phyloP scores from a whole-genome alignment of 2,797 vertebrate species.

The Agapornis canus region DNA sequence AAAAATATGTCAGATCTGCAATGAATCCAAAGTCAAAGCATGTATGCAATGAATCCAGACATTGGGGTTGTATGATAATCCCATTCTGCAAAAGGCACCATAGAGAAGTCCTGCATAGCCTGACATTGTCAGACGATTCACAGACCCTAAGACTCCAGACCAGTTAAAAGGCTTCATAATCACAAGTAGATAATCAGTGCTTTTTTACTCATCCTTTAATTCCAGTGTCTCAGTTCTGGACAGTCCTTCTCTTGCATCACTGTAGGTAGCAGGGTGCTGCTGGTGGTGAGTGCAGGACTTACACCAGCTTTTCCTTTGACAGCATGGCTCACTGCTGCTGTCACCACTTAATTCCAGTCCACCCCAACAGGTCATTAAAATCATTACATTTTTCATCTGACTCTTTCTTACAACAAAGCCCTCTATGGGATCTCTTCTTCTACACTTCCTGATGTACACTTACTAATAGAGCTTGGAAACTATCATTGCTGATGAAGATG shows the following conservation, averaged over 20 bases:
- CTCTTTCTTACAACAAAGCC: neutral
- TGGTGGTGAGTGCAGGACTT: neutral
- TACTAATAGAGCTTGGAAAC: neutral
- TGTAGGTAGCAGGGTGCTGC: neutral
- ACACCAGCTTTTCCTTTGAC: neutral
- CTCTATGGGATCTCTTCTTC: neutral
- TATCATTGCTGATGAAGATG: neutral
- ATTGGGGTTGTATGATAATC: neutral
- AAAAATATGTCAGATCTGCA: neutral
- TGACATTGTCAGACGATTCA: neutral
- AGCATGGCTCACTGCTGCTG: rapidly evolving
- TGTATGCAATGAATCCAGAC: neutral
- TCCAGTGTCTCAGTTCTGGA: neutral
- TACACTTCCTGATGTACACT: neutral
- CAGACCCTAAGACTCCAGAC: neutral
- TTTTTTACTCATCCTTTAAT: neutral
- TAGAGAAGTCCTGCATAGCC: neutral
- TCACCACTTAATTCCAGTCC: neutral
- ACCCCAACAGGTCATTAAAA: neutral
- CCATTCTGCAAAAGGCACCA: neutral
- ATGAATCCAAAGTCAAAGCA: neutral
- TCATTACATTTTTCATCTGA: neutral
- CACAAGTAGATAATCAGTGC: neutral
- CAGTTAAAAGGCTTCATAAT: neutral
- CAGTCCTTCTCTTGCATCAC: neutral